These are phyloP conservation scores for Nannoperca obscura DNA, from an alignment of 2,797 vertebrate species.

Conservation along the genomic window DNA sequence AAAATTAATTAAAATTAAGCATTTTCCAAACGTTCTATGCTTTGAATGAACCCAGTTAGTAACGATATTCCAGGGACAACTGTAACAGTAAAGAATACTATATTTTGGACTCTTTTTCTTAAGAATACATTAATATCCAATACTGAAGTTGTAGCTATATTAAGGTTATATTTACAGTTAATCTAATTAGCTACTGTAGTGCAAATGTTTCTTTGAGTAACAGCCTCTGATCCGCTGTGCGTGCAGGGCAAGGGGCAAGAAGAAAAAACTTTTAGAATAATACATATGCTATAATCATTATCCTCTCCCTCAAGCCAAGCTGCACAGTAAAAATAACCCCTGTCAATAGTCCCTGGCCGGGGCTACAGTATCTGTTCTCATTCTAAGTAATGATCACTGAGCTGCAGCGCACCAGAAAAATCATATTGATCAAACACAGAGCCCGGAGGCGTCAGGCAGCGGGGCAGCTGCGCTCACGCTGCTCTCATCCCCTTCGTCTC, in stretches of 20 bases:
- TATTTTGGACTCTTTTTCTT: not conserved
- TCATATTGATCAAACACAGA: conserved; percentile 49
- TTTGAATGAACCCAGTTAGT: not conserved
- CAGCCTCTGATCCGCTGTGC: not conserved
- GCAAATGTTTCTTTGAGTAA: conserved; percentile 16
- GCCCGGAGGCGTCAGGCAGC: conserved; percentile 52
- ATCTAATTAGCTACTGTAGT: not conserved
- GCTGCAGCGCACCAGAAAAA: conserved; percentile 49
- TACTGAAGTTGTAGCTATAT: conserved; percentile 1
- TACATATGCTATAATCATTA: conserved; percentile 57
- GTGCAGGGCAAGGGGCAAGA: conserved; percentile 27
- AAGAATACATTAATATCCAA: not conserved
- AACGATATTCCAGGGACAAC: not conserved
- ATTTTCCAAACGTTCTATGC: no score
- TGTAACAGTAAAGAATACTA: not conserved
- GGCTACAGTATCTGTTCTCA: conserved; percentile 56
- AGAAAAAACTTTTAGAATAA: conserved; percentile 55
- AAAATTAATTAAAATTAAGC: no score
- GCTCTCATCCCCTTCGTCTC: conserved; percentile 61
- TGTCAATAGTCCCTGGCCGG: conserved; percentile 60
- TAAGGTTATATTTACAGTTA: not conserved
- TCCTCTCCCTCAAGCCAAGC: conserved; percentile 52
- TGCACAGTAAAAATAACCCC: conserved; percentile 59
- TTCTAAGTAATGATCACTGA: conserved; percentile 73
- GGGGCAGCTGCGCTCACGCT: conserved; percentile 34